Evolutionary conservation across 2,888 invertebrate species (phyloP), one percentile per base, ranked within the genome.

Genomic region (Thumatha senex): DNA sequence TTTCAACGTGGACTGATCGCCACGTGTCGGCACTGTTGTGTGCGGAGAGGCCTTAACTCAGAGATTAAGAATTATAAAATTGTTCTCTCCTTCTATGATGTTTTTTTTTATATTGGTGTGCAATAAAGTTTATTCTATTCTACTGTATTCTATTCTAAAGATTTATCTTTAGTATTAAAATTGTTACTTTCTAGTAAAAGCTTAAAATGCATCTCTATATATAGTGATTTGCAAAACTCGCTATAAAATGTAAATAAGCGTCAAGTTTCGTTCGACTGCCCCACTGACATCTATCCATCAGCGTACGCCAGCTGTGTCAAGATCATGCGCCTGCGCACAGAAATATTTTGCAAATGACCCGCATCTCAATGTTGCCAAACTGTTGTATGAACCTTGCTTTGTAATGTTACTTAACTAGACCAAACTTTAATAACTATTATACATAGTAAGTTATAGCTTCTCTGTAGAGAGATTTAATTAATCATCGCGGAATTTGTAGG

Each of bases 321-420:
- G 81, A 81, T 68, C 81, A 72, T 67, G 68, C 68, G 70, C 65
- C 66, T 69, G 71, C 67, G 61, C 67, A 66, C 67, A 67, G 57
- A 56, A 73, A 74, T 61, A 63, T 67, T 65, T 74, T 64, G 67
- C 70, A 67, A 70, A 67, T 63, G 58, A 65, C 67, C 69, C 67
- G 76, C 70, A 73, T 73, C 64, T 30, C 2, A 30, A 2, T 58
- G 52, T 70, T 72, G 54, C 59, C 48, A 63, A 67, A 67, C 42
- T 43, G 14, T 45, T 62, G 59, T 48, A 63, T 61, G 50, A 51
- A 54, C 45, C 46, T 47, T 51, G 51, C 50, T 53, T 63, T 57
- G 51, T 58, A 54, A 43, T 58, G 49, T 54, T 56, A 60, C 57
- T 33, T 48, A 49, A 57, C 51, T 48, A 52, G 48, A 48, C 51